phyloP scores from a whole-genome alignment of 2,113 vertebrate species.

The Fregetta grallaria region DNA sequence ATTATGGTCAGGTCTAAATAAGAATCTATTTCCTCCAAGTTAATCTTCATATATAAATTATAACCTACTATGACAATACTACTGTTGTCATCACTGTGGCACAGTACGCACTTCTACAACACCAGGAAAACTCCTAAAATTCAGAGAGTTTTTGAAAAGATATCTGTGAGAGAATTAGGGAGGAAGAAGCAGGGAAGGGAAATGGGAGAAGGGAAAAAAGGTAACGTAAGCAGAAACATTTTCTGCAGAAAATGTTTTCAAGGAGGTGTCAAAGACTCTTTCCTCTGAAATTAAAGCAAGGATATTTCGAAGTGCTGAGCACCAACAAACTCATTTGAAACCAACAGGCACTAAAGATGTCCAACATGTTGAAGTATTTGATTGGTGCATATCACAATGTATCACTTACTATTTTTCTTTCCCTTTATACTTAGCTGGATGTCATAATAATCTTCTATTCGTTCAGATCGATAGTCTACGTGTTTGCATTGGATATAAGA shows the following conservation, averaged over 20 bases:
- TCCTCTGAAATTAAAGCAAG: neutral
- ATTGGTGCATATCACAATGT: neutral
- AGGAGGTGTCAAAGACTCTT: neutral
- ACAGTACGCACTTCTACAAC: neutral
- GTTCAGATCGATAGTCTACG: slow-evolving; percentile 96
- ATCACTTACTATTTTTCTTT: slow-evolving; percentile 98
- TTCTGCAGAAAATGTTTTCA: neutral
- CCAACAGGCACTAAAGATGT: neutral
- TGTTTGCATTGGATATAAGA: slow-evolving; percentile 99
- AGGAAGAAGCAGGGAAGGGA: neutral
- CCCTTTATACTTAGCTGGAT: slow-evolving; percentile 99
- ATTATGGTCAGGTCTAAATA: neutral
- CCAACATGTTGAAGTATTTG: neutral
- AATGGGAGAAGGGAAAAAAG: neutral
- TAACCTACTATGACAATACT: neutral
- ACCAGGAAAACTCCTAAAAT: neutral
- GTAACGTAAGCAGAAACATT: neutral
- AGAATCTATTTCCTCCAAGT: neutral
- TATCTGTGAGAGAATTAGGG: neutral
- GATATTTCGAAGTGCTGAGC: neutral
- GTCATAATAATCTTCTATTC: slow-evolving; percentile 99
- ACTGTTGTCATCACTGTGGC: neutral
- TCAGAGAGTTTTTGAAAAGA: neutral
- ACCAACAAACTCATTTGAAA: neutral
- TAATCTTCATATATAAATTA: neutral